phyloP scores from a whole-genome alignment of 1,140 invertebrate species.

The Paracyclopina nana region DNA sequence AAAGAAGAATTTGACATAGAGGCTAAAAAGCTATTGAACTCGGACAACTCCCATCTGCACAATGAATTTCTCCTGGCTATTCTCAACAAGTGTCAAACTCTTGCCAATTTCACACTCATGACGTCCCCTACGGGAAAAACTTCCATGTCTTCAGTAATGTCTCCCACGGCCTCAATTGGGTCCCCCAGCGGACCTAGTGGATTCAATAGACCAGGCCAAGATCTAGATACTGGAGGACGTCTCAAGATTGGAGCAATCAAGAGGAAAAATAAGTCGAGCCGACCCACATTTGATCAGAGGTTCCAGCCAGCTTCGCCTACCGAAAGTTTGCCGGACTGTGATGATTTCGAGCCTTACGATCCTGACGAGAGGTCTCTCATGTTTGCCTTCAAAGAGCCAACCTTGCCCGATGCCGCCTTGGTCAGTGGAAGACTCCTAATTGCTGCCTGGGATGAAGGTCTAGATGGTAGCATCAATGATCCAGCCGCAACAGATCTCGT shows the following conservation, averaged over 20 bases:
- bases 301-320: conserved; percentile 24
- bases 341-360: conserved; percentile 18
- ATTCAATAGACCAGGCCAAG: too few relatives aligned
- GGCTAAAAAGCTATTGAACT: conserved; percentile 42
- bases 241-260: too few relatives aligned
- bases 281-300: conserved; percentile 22
- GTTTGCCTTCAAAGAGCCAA: conserved; percentile 24
- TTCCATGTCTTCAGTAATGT: not conserved
- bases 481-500: conserved; percentile 27
- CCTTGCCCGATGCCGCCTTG: conserved; percentile 50
- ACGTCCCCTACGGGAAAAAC: too few relatives aligned
- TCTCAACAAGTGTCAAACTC: conserved; percentile 50
- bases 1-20: conserved; percentile 60
- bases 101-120: conserved; percentile 23
- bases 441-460: conserved; percentile 53
- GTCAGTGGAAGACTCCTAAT: conserved; percentile 52
- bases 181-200: too few relatives aligned
- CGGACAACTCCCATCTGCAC: conserved; percentile 50
- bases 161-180: conserved; percentile 27
- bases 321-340: conserved; percentile 35
- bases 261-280: not conserved
- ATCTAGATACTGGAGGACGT: too few relatives aligned
- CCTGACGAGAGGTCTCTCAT: conserved; percentile 17
- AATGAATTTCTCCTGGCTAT: conserved; percentile 60
- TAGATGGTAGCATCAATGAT: conserved; percentile 45